phyloP scores from a whole-genome alignment of 1,140 invertebrate genomes.

The Pectinophora gossypiella region DNA sequence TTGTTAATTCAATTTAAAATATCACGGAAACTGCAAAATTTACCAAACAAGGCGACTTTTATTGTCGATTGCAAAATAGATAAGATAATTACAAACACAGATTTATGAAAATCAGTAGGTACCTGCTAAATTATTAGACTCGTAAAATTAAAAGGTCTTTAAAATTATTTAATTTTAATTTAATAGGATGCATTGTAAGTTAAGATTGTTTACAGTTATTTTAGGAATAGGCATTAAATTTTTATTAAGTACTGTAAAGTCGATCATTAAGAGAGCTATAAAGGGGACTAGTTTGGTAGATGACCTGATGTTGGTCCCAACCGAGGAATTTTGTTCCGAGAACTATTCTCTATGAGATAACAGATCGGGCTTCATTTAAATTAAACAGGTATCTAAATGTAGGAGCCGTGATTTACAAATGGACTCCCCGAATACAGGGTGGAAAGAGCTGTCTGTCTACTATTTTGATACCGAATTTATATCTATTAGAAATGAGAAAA shows the following conservation, averaged over 20 bases:
- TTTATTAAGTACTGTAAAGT: conserved; percentile 31
- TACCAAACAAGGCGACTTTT: neutral
- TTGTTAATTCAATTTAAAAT: too few relatives aligned
- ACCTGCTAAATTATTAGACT: neutral
- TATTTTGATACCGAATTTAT: too few relatives aligned
- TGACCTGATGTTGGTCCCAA: too few relatives aligned
- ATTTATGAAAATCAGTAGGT: neutral
- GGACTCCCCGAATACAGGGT: too few relatives aligned
- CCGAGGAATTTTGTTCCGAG: conserved; percentile 44
- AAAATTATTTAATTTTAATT: too few relatives aligned
- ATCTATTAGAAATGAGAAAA: too few relatives aligned
- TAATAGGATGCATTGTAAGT: too few relatives aligned
- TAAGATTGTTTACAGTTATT: conserved; percentile 11
- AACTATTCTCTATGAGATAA: conserved; percentile 52
- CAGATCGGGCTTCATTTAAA: conserved; percentile 34
- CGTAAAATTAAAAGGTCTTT: neutral
- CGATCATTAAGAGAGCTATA: conserved; percentile 45
- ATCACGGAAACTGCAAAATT: too few relatives aligned
- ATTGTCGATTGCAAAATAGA: neutral
- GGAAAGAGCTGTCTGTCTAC: too few relatives aligned
- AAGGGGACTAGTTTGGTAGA: conserved; percentile 22
- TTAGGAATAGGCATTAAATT: conserved; percentile 17
- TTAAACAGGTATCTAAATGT: conserved; percentile 25
- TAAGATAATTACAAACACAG: neutral
- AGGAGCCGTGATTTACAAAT: neutral